These are phyloP conservation scores for Syngnathus typhle DNA, from an alignment of 2,113 vertebrate species.

Conservation along the genomic window DNA sequence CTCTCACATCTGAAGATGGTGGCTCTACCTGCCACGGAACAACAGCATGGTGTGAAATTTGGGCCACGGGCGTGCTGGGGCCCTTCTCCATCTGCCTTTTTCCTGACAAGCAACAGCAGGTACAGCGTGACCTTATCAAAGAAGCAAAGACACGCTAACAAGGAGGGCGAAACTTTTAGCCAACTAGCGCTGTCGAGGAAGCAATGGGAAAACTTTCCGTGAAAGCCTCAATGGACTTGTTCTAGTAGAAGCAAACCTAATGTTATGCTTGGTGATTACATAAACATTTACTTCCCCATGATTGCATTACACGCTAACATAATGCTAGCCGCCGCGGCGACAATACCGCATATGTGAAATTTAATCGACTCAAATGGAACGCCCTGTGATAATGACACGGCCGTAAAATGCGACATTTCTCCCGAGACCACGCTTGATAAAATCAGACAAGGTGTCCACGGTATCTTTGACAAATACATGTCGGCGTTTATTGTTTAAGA, in stretches of 20 bases:
- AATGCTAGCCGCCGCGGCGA: not conserved
- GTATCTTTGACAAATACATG: slow-evolving; percentile 5
- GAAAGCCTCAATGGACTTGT: not conserved
- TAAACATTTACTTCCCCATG: not conserved
- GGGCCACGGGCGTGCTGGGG: slow-evolving; percentile 28
- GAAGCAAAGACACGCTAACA: slow-evolving; percentile 6
- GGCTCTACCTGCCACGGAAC: slow-evolving; percentile 8
- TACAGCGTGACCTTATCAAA: slow-evolving; percentile 20
- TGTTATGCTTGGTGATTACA: too few species aligned
- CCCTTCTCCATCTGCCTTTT: slow-evolving; percentile 26
- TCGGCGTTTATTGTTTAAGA: slow-evolving; percentile 25
- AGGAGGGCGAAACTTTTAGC: not conserved
- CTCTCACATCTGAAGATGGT: not conserved
- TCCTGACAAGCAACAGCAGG: slow-evolving; percentile 38
- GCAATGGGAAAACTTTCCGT: not conserved
- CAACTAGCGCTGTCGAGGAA: not conserved
- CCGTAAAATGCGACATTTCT: not conserved
- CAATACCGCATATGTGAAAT: not conserved
- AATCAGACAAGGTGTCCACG: slow-evolving; percentile 7
- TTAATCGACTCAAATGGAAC: not conserved
- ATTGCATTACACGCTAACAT: not conserved
- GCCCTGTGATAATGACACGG: not conserved
- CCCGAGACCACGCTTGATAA: not conserved
- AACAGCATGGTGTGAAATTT: slow-evolving; percentile 30
- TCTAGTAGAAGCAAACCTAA: too few species aligned